Evolutionary conservation across 2,888 invertebrate genomes (phyloP), one percentile per base, ranked within the genome.

Genomic region (Arge pagana): DNA sequence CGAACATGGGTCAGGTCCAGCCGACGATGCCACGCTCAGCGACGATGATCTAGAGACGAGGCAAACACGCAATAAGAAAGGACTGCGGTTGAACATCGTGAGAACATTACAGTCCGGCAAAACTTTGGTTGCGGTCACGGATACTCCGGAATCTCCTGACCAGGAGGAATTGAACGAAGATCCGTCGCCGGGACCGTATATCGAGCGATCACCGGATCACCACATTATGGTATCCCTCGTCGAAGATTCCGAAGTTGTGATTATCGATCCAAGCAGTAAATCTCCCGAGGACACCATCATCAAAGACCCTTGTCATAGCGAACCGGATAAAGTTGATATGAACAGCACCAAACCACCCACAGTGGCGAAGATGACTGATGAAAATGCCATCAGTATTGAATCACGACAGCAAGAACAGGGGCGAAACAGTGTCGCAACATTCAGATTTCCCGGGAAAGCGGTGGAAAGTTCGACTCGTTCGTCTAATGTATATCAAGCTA

Each of bases 281-380:
- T 83, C 85, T 1, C 84, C 85, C 0, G 85, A 85, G 60, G 84
- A 85, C 61, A 82, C 83, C 57, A 82, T 85, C 53, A 82, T 83
- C 0, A 63, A 66, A 50, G 79, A 81, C 45, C 62, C 63, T 16
- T 52, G 61, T 3, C 64, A 64, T 7, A 62, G 65, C 21, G 64
- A 55, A 19, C 24, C 51, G 3, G 66, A 67, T 2, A 69, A 68
- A 48, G 21, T 53, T 1, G 64, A 60, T 6, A 52, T 48, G 8
- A 45, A 18, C 5, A 58, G 64, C 62, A 48, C 66, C 70, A 7
- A 62, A 72, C 45, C 50, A 13, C 30, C 50, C 7, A 16, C 24
- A 10, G 39, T 51, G 30, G 39, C 28, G 7, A 50, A n/a, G 7
- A 37, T 42, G 13, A 10, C 39, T 13, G 15, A 37, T 3, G 42